A percentile compares a stretch with the other conserved stretches of the same genome.
phyloP scores from a whole-genome alignment of 2,797 vertebrate species.

The Catamblyrhynchus diadema region DNA sequence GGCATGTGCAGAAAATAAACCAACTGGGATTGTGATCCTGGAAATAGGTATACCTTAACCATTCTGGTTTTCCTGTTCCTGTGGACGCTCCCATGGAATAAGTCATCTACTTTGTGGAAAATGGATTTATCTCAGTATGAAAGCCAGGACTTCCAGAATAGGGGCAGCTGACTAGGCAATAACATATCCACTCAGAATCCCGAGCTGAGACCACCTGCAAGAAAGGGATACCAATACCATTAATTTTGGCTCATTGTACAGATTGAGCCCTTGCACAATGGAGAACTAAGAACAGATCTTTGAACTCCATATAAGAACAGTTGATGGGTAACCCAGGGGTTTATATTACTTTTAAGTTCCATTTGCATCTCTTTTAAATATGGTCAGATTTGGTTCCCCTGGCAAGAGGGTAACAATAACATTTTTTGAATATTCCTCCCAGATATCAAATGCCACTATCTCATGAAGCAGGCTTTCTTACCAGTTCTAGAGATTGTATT shows the following conservation, averaged over 20 bases:
- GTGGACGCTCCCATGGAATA: neutral
- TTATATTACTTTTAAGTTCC: neutral
- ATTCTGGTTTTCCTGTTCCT: neutral
- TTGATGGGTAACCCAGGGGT: neutral
- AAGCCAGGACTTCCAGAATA: neutral
- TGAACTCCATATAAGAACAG: neutral
- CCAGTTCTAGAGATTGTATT: neutral
- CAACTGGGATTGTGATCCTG: neutral
- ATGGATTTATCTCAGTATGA: neutral
- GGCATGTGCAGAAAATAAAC: neutral
- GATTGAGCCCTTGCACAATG: neutral
- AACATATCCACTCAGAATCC: neutral
- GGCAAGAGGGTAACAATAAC: neutral
- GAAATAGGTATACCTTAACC: neutral
- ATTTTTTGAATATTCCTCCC: neutral
- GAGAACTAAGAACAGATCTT: neutral
- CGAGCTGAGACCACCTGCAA: neutral
- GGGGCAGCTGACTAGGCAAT: neutral
- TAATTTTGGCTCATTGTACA: neutral
- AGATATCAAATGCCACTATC: neutral
- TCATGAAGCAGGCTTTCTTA: neutral
- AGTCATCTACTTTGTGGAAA: neutral
- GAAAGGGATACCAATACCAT: neutral
- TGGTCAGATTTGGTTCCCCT: neutral
- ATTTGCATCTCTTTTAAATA: neutral